Evolutionary conservation across 2,113 vertebrate species (phyloP), one percentile per base, ranked within the genome.

Genomic region (Tretioscincus oriximinensis): DNA sequence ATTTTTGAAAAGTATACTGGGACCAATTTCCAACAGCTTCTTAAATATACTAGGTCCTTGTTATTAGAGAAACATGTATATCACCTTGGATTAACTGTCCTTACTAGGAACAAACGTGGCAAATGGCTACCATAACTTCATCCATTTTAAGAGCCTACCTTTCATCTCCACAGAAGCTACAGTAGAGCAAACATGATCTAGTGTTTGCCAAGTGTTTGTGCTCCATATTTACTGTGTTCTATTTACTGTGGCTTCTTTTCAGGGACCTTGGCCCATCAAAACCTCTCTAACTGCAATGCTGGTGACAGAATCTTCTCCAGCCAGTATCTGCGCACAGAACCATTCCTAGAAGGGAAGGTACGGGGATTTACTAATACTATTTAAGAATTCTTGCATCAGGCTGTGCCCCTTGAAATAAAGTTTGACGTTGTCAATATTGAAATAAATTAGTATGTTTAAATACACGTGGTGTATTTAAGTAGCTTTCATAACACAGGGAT

Each of bases 291-390:
- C 88, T 95, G 93, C 77, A 92, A 88, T 10, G 45, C 95, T 0
- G 91, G 93, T 24, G 97, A 98, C 78, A 96, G 92, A 75, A 92
- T 89, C 72, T 96, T 96, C 90, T 94, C 95, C 18, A 96, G 96
- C 58, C 97, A 97, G 90, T 97, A 96, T 47, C 83, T 97, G 49
- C 95, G 94, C 76, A 97, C 97, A 0, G 96, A 97, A 81, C 96
- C 98, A 93, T 94, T 98, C 65, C 93, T 98, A 0, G 97, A 97
- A 78, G 98, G 98, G 74, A 99, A 98, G 96, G 98, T 99, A 87
- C 88, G 22, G 54, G 51, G 22, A 68, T 35, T 24, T 41, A 1
- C n/a, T 28, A 28, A 65, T 29, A 29, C 31, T 18, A 26, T 8
- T 11, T 26, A 49, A 2, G 14, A 60, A 16, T 69, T n/a, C 24